Conservation (phyloP, 2,113 vertebrate genomes). For the Platysteira castanea region DNA sequence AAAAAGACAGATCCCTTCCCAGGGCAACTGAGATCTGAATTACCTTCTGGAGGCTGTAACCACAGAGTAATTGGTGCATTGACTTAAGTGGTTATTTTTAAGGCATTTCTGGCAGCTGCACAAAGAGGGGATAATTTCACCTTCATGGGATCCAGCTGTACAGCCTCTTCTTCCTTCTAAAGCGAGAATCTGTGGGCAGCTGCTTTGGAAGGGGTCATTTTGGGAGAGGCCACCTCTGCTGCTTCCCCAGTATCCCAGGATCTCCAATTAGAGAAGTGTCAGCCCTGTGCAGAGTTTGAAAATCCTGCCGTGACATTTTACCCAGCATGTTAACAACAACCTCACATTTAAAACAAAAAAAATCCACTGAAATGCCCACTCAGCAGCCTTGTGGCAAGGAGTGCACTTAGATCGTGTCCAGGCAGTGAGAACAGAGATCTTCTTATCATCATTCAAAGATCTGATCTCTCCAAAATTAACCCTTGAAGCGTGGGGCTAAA, state of each 20-base stretch:
- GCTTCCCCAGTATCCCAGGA: background rate
- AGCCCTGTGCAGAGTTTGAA: background rate
- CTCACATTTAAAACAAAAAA: background rate
- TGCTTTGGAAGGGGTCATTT: background rate
- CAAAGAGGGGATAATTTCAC: background rate
- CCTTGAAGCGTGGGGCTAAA: background rate
- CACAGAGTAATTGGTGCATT: background rate
- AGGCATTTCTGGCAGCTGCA: background rate
- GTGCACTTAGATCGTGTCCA: accelerated
- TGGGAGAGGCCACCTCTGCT: background rate
- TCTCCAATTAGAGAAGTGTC: background rate
- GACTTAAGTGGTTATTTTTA: background rate
- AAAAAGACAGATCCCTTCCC: background rate
- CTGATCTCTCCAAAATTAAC: background rate
- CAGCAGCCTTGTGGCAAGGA: background rate
- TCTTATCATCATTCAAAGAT: background rate
- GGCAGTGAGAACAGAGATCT: background rate
- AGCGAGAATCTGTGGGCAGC: background rate
- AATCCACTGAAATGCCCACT: background rate
- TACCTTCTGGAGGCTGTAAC: background rate
- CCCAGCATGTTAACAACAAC: background rate
- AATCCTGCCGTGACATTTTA: background rate
- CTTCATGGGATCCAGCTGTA: background rate
- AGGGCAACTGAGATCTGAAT: background rate
- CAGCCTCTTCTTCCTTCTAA: background rate